Evolutionary conservation across 2,113 vertebrate species (phyloP).

Genomic region (Cacatua alba): DNA sequence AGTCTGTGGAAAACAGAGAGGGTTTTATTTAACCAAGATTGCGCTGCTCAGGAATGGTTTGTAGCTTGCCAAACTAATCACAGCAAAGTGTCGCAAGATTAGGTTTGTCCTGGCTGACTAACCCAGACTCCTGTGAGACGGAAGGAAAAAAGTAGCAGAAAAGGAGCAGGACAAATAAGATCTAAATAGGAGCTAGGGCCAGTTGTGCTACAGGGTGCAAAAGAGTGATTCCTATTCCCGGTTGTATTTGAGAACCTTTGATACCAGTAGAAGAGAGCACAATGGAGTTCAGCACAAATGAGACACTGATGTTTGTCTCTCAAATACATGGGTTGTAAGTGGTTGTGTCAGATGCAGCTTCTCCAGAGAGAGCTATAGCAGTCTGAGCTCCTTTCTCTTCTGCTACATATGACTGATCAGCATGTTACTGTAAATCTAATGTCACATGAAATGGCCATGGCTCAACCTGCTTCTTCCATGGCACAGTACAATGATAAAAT

Average conservation of each 20-base stretch:
- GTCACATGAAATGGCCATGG: background rate
- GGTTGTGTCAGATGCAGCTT: background rate
- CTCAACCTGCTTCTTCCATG: background rate
- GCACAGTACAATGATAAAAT: too few species aligned
- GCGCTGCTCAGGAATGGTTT: background rate
- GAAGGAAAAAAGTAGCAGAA: background rate
- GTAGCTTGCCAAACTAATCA: conserved; percentile 39
- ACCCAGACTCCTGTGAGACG: background rate
- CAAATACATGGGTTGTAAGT: background rate
- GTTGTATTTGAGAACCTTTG: background rate
- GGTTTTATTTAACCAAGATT: conserved; percentile 49
- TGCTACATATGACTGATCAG: background rate
- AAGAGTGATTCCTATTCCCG: background rate
- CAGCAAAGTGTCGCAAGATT: conserved; percentile 7
- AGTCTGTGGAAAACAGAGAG: conserved; percentile 12
- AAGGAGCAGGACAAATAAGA: background rate
- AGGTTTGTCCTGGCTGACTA: conserved; percentile 32
- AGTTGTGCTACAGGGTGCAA: background rate
- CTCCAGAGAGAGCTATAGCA: background rate
- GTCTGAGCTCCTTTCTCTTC: background rate
- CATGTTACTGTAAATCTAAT: background rate
- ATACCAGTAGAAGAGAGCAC: background rate
- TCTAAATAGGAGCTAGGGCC: background rate
- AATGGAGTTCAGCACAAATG: background rate
- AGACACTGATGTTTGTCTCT: background rate